These are phyloP conservation scores for Bovichtus diacanthus DNA, from an alignment of 2,797 vertebrate genomes.

Conservation along the genomic window DNA sequence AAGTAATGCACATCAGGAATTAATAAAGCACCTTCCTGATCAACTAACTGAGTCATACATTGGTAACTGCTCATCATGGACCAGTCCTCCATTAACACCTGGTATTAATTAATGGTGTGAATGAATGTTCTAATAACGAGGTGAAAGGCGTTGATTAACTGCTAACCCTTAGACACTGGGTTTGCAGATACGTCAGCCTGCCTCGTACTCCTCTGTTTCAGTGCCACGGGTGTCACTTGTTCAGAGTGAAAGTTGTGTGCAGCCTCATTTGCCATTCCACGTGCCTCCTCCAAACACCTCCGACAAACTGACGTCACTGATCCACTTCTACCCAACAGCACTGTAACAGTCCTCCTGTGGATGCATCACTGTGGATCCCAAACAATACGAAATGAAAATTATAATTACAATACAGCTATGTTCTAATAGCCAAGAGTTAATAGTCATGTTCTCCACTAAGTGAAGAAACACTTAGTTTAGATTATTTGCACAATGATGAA, in stretches of 20 bases:
- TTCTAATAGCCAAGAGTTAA: neutral
- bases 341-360: conserved; percentile 3
- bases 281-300: conserved; percentile 21
- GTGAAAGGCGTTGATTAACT: neutral
- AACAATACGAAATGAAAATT: neutral
- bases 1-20: neutral
- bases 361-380: neutral
- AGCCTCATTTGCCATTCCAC: neutral
- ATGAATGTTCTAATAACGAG: conserved; percentile 3
- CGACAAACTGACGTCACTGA: neutral
- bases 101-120: conserved; percentile 4
- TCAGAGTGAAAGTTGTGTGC: too few species aligned
- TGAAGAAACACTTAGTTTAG: too few species aligned
- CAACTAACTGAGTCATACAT: conserved; percentile 11
- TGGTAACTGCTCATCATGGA: conserved; percentile 8
- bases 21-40: conserved; percentile 4
- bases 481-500: too few species aligned
- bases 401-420: neutral
- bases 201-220: neutral
- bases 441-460: too few species aligned
- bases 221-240: too few species aligned
- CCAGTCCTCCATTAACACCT: neutral
- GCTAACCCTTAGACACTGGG: neutral
- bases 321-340: neutral
- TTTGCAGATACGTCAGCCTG: neutral